Conservation (phyloP, 2,113 vertebrate species). For the Sula dactylatra region DNA sequence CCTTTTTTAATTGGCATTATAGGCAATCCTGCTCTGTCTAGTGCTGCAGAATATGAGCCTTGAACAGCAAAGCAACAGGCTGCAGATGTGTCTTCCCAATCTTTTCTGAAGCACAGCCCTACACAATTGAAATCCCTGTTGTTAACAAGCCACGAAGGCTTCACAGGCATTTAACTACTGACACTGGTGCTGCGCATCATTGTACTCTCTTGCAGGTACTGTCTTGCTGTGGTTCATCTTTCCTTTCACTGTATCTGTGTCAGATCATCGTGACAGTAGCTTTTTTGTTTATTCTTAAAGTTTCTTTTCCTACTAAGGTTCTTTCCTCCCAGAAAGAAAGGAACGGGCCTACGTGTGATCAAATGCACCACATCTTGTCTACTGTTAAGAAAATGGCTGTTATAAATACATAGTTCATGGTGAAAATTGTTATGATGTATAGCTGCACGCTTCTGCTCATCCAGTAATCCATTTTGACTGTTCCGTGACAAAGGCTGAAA, state of each 20-base stretch:
- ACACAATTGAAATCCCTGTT: not conserved
- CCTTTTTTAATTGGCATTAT: not conserved
- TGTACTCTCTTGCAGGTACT: not conserved
- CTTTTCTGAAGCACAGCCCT: not conserved
- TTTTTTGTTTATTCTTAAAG: not conserved
- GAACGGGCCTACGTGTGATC: not conserved
- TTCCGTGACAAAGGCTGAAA: not conserved
- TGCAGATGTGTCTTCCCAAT: not conserved
- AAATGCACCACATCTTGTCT: not conserved
- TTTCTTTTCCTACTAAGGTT: not conserved
- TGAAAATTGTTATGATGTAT: not conserved
- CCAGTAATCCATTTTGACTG: not conserved
- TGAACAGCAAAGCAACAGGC: not conserved
- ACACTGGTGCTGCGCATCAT: not conserved
- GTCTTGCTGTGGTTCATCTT: not conserved
- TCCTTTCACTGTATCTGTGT: not conserved
- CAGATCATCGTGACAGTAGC: not conserved
- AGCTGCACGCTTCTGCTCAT: not conserved
- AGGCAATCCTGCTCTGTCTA: not conserved
- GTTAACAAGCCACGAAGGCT: not conserved
- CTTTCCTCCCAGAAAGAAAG: not conserved
- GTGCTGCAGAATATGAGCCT: not conserved
- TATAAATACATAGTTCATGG: not conserved
- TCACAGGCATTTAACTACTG: not conserved
- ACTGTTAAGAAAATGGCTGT: not conserved